These are phyloP conservation scores for Drosophila punjabiensis DNA, from an alignment of 1,140 invertebrate species.

Conservation along the genomic window DNA sequence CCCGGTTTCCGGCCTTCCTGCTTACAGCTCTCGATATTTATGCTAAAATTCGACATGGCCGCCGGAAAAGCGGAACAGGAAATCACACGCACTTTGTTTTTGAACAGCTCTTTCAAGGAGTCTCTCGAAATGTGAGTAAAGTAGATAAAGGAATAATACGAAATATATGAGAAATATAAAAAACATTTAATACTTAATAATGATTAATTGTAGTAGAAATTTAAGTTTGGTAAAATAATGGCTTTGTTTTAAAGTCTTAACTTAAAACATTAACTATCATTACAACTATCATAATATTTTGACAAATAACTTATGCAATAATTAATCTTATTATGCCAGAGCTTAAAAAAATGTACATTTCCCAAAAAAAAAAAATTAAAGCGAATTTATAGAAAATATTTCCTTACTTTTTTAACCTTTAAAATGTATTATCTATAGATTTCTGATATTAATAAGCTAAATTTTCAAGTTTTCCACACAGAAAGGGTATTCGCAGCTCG, in stretches of 20 bases:
- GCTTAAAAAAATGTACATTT: no score
- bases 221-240: neutral
- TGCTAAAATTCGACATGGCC: conserved; percentile 81
- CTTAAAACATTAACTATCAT: no score
- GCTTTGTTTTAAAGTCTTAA: no score
- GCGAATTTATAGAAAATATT: neutral
- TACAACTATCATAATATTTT: neutral
- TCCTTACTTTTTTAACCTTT: neutral
- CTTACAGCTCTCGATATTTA: conserved; percentile 48
- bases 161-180: neutral
- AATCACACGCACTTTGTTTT: conserved; percentile 49
- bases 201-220: neutral
- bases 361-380: neutral
- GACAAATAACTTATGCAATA: neutral
- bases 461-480: neutral
- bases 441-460: no score
- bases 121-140: neutral
- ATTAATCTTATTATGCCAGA: no score
- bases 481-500: conserved; percentile 37
- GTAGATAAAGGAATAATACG: neutral
- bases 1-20: conserved; percentile 4
- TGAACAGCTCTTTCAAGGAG: neutral
- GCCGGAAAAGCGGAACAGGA: conserved; percentile 52
- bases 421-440: neutral
- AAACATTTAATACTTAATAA: neutral